Evolutionary conservation across 2,888 invertebrate genomes (phyloP).

Genomic region (Caenorhabditis auriculariae): DNA sequence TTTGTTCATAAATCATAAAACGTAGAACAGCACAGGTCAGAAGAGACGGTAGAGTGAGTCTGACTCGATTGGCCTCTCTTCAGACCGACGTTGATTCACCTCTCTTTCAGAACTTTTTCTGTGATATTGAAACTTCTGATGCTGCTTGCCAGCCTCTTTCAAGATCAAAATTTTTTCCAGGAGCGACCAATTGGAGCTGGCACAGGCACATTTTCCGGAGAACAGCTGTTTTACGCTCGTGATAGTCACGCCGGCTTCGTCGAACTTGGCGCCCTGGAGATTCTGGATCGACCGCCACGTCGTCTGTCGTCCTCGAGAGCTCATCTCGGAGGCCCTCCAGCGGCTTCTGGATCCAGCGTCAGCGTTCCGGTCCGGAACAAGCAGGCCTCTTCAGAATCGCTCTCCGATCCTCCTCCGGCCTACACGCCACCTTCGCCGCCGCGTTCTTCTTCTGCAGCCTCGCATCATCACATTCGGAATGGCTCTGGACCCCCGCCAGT

Average conservation of each 20-base stretch:
- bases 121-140: background rate
- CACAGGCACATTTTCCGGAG: conserved; percentile 68
- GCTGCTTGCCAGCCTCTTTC: too few species aligned
- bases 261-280: conserved; percentile 64
- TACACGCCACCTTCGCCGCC: conserved; percentile 26
- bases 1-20: too few species aligned
- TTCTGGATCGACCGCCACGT: conserved; percentile 1
- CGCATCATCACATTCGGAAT: conserved; percentile 3
- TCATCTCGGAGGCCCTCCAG: too few species aligned
- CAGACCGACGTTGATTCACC: background rate
- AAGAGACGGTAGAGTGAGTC: too few species aligned
- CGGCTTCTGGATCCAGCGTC: conserved; percentile 1
- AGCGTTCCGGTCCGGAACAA: conserved; percentile 17
- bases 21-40: too few species aligned
- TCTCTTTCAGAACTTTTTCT: conserved; percentile 6
- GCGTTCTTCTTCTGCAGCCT: conserved; percentile 14
- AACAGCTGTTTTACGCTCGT: conserved; percentile 66
- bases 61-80: background rate
- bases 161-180: too few species aligned
- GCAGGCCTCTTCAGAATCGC: conserved; percentile 14
- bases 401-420: conserved; percentile 17
- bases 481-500: conserved; percentile 29
- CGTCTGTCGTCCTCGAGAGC: conserved; percentile 1
- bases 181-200: conserved; percentile 69
- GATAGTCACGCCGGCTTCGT: conserved; percentile 68